Evolutionary conservation across 2,888 invertebrate genomes (phyloP), one percentile per base, ranked within the genome.

Genomic region (Thymelicus lineola): DNA sequence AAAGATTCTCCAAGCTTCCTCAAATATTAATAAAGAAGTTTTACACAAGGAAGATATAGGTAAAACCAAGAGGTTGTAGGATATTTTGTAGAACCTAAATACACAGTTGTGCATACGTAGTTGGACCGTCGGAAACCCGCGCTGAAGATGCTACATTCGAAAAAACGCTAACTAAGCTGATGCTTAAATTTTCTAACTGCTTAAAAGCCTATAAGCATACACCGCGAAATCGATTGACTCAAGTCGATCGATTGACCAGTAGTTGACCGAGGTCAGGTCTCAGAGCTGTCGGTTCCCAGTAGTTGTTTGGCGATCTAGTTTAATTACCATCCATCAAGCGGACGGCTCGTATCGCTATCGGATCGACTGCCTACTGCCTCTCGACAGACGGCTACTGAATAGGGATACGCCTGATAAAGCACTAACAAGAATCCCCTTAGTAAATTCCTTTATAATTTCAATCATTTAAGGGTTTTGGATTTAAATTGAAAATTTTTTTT

Each of bases 251-350:
- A 15, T 53, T 36, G 55, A 10, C 45, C 45, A 53, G 14, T 17
- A 48, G 38, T 28, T 69, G 60, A 71, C 74, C 73, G 72, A 71
- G 74, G 74, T 79, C 76, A 79, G 53, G 61, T 65, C 61, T 46
- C 60, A 61, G 63, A 60, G 61, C 62, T 55, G 57, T 36, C 65
- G 76, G 72, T 78, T 77, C 77, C 76, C 77, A 77, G 64, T 76
- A 75, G 74, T 75, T 73, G 77, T 75, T 73, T 71, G 76, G 73
- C 75, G 79, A 77, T 80, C 81, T 77, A 80, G 77, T 84, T 86
- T 88, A 87, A 88, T 89, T 88, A 88, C 88, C 81, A 88, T 89
- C 89, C 85, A 77, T 76, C 76, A 69, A 66, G 63, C 64, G 74
- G 78, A 77, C 80, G 72, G 80, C 72, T 77, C 76, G 79, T 84